A percentile compares a stretch with the other conserved stretches of the same genome.
Evolutionary conservation across 1,140 invertebrate species (phyloP).

Genomic region (Camponotus floridanus): DNA sequence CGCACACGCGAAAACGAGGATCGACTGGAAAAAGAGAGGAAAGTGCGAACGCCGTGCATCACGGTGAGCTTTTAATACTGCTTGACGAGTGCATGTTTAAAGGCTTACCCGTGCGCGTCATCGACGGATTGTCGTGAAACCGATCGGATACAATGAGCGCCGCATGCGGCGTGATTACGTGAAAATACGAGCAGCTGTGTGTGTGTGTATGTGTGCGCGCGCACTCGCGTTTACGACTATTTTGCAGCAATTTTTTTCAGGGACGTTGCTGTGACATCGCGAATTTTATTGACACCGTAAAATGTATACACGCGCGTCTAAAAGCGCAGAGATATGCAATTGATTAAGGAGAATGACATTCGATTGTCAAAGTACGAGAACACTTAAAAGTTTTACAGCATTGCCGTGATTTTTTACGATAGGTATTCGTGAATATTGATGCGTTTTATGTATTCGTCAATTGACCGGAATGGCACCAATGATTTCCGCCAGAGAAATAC

Average conservation of each 20-base stretch:
- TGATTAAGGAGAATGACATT: slow-evolving; percentile 47
- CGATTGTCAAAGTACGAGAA: background rate
- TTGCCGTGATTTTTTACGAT: background rate
- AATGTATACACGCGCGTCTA: slow-evolving; percentile 11
- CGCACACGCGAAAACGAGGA: slow-evolving; percentile 35
- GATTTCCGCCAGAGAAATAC: background rate
- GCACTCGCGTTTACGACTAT: slow-evolving; percentile 33
- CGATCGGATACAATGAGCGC: slow-evolving; percentile 66
- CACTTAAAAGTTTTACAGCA: slow-evolving; percentile 42
- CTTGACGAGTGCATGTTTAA: slow-evolving; percentile 53
- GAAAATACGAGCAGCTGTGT: slow-evolving; percentile 57
- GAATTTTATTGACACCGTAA: slow-evolving; percentile 53
- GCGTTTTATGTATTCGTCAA: background rate
- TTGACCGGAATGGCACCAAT: background rate
- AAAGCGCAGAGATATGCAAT: slow-evolving; percentile 43
- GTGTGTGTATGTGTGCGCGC: no score
- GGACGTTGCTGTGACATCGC: background rate
- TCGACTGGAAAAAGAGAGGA: slow-evolving; percentile 60
- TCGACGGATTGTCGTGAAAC: slow-evolving; percentile 61
- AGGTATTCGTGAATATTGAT: background rate
- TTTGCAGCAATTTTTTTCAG: slow-evolving; percentile 40
- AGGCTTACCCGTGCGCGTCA: slow-evolving; percentile 62
- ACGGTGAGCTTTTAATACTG: slow-evolving; percentile 61
- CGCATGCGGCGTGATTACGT: slow-evolving; percentile 68
- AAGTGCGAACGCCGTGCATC: slow-evolving; percentile 60